Base-by-base conservation (phyloP, 37 sponge, comb jelly and placozoan species). In the Corticium candelabrum region DNA sequence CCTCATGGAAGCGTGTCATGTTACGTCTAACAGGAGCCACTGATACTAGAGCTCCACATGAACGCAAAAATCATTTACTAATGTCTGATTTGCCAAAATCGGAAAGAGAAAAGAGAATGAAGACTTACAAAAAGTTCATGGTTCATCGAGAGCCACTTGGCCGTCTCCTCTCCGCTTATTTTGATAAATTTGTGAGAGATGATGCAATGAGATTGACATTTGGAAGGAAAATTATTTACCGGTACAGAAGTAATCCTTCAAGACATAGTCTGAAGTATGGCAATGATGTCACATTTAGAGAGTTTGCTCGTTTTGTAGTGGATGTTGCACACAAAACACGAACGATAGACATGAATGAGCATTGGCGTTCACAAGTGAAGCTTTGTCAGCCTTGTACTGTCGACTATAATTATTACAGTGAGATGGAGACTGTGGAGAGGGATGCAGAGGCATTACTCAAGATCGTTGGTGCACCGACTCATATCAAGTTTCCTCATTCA, bases 121-220 rank as follows among this genome's bases (percentile, higher is more conserved):
- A 34, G 5, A 70, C 73, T 32, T 70, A 70, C 21, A 29, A 29
- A 4, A 70, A 70, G 73, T 29, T 70, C 73, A 70, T 70, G 73
- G 7, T 70, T 5, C 29, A 29, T 7, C 33, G 73, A 4, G 73
- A 70, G 29, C 73, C 73, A 34, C 73, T 70, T 34, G 73, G 21
- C 36, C 73, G 73, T 5, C 73, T 70, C 5, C 5, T 70, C 35
- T 70, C 73, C 4, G 73, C 73, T 34, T 70, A 70, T 15, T 35
- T 34, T 7, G 36, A 34, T 15, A 70, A 70, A 15, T 70, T 70
- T 34, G 29, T 50, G 11, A n/a, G n/a, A n/a, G n/a, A n/a, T n/a
- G n/a, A n/a, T n/a, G n/a, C n/a, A n/a, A n/a, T n/a, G n/a, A n/a
- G n/a, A n/a, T n/a, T n/a, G n/a, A 50, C 62, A 50, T 11, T 21